These are phyloP conservation scores for Sterrhoptilus dennistouni DNA, from an alignment of 2,113 vertebrate species.

Conservation along the genomic window DNA sequence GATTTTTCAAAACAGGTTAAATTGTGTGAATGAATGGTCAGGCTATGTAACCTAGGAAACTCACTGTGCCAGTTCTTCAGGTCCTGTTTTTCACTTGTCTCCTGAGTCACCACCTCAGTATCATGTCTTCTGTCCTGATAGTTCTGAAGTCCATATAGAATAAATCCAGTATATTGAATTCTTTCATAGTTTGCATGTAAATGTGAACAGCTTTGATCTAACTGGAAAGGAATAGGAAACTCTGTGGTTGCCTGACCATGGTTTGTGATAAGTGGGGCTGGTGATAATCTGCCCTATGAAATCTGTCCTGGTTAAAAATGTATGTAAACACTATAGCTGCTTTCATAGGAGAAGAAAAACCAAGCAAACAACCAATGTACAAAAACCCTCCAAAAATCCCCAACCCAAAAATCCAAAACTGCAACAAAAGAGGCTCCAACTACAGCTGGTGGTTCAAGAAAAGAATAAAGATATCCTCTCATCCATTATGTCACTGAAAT, in stretches of 20 bases:
- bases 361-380: neutral
- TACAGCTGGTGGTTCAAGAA: neutral
- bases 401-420: neutral
- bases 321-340: neutral
- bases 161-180: neutral
- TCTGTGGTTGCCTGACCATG: neutral
- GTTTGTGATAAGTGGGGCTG: neutral
- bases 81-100: neutral
- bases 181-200: neutral
- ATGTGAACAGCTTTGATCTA: neutral
- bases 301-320: neutral
- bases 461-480: neutral
- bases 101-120: neutral
- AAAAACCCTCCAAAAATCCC: neutral
- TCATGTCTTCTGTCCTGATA: neutral
- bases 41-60: neutral
- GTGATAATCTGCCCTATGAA: neutral
- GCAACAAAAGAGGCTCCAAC: fast-evolving
- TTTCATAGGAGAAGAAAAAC: neutral
- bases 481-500: neutral
- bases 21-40: neutral
- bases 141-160: neutral
- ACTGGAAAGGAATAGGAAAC: neutral
- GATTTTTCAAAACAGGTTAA: neutral
- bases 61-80: neutral